A percentile compares a stretch with the other conserved stretches of the same genome.
Evolutionary conservation across 2,888 invertebrate species (phyloP).

Genomic region (Acrobasis repandana): DNA sequence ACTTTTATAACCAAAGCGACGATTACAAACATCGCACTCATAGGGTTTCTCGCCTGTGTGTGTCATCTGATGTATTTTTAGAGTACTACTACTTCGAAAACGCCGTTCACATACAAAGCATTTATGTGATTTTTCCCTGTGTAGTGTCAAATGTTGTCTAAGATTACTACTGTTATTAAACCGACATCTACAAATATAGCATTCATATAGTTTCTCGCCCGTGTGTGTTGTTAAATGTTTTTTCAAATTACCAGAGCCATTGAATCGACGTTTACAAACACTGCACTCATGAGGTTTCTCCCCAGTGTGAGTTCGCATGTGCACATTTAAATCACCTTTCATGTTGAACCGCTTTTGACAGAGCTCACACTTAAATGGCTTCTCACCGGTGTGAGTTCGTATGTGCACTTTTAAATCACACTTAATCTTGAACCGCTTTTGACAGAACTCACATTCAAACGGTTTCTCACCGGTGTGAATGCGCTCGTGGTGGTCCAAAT

Average conservation of each 20-base stretch:
- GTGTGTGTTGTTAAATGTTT: not conserved
- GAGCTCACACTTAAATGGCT: not conserved
- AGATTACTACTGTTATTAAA: not conserved
- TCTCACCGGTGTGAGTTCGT: not conserved
- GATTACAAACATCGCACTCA: not conserved
- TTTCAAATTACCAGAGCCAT: not conserved
- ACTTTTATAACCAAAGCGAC: not conserved
- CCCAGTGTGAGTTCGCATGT: not conserved
- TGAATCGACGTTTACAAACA: not conserved
- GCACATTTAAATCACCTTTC: not conserved
- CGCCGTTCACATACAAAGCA: not conserved
- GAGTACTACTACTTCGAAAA: not conserved
- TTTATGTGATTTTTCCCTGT: not conserved
- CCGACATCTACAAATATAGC: not conserved
- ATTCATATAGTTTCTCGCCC: not conserved
- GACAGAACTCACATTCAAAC: not conserved
- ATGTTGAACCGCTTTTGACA: not conserved
- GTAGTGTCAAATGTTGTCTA: not conserved
- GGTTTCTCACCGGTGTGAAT: not conserved
- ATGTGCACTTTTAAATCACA: not conserved
- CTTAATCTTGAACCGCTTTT: not conserved
- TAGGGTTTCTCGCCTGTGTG: not conserved
- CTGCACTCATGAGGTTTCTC: not conserved
- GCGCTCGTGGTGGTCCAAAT: not conserved
- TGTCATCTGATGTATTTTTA: not conserved